Evolutionary conservation across 1,140 invertebrate species (phyloP), one percentile per base, ranked within the genome.

Genomic region (Zaprionus nigranus): DNA sequence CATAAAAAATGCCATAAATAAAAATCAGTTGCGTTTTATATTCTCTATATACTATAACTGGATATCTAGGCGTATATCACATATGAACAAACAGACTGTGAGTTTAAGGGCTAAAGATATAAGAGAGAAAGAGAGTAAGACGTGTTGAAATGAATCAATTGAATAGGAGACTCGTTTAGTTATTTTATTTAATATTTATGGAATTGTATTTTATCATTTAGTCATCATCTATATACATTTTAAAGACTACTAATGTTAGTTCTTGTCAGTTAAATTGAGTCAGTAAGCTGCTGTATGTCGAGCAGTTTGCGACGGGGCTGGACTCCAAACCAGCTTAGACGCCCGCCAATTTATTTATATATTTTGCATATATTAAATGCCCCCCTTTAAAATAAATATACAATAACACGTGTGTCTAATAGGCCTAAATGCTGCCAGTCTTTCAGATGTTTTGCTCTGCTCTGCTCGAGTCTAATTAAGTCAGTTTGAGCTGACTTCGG

Each of bases 381-480:
- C 6, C 64, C 13, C 9, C 64, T 11, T 65, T 38, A 64, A 56
- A 57, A 61, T 57, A 76, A 75, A 73, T 68, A 69, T 67, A 28
- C 72, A 64, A 88, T 75, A 88, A 82, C 84, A 75, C 70, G 81
- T 84, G 70, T 60, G 65, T 51, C 70, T 64, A 75, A 71, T 84
- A 57, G 80, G 53, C 49, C 49, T 49, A 66, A 53, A 30, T 54
- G 17, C 57, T 54, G 17, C 57, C 54, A 53, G 36, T 69, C 22
- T 26, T 53, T 51, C 38, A 69, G 65, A 63, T 61, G 26, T 77
- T 62, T 65, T 56, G 65, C 62, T 64, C 43, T 64, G 6, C 30
- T 54, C 53, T 1, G 51, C 54, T 56, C 67, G 34, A 15, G 40
- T 53, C 58, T 61, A 71, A 75, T 72, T 40, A 56, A 71, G 69